A percentile compares a stretch with the other conserved stretches of the same genome.
phyloP scores from a whole-genome alignment of 2,888 invertebrate species.

The Pristionchus maxplancki region DNA sequence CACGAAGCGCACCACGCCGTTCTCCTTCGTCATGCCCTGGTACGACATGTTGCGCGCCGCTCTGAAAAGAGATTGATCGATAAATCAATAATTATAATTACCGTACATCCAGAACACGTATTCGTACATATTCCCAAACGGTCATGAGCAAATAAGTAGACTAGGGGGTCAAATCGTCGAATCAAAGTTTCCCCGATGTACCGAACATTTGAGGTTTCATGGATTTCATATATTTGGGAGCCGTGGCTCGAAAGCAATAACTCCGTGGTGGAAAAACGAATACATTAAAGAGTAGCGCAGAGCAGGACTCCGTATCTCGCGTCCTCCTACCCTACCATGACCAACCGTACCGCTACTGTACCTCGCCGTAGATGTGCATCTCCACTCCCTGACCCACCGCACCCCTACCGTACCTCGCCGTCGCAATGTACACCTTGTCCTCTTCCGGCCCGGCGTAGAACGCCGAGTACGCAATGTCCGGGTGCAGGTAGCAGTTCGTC shows the following conservation, averaged over 20 bases:
- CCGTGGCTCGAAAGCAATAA: too few relatives aligned
- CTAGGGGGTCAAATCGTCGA: too few relatives aligned
- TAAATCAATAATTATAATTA: not conserved
- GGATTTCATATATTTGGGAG: not conserved
- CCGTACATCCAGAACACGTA: constrained; percentile 56
- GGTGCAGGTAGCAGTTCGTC: constrained; percentile 98
- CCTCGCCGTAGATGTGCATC: constrained; percentile 87
- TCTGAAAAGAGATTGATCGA: constrained; percentile 79
- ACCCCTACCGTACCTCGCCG: constrained; percentile 78
- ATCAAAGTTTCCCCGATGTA: not conserved
- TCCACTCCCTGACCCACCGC: too few relatives aligned
- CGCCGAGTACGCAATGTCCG: constrained; percentile 90
- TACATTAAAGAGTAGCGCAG: too few relatives aligned
- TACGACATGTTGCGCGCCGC: constrained; percentile 96
- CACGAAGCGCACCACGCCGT: constrained; percentile 87
- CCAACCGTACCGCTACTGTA: constrained; percentile 41
- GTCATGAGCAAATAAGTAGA: too few relatives aligned
- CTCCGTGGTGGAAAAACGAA: too few relatives aligned
- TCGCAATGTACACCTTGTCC: constrained; percentile 89
- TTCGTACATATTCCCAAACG: not conserved
- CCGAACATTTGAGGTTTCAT: not conserved
- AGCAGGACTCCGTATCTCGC: not conserved
- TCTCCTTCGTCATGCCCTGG: constrained; percentile 89
- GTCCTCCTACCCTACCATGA: not conserved
- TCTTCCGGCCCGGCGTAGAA: constrained; percentile 83